phyloP scores from a whole-genome alignment of 2,113 vertebrate genomes.

The Caracal caracal region DNA sequence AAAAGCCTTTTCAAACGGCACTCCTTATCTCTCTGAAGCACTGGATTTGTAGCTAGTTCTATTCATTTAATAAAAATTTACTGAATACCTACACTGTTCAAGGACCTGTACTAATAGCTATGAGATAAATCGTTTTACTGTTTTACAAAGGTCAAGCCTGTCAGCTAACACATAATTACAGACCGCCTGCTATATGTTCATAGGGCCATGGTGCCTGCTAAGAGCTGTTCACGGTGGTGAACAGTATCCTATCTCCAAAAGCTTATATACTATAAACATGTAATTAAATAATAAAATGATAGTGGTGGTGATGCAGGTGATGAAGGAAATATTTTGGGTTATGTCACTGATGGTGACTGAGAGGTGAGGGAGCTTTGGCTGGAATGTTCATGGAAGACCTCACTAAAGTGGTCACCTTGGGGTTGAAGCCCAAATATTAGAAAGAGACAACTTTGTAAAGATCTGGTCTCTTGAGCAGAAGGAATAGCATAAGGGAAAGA shows the following conservation, averaged over 20 bases:
- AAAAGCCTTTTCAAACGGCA: neutral
- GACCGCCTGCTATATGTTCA: neutral
- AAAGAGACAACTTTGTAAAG: neutral
- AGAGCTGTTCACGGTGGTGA: neutral
- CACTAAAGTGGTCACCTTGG: neutral
- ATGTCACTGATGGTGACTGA: neutral
- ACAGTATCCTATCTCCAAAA: neutral
- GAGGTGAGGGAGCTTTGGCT: neutral
- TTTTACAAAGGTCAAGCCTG: neutral
- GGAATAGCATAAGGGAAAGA: neutral
- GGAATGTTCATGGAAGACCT: neutral
- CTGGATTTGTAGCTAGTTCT: constrained; percentile 6
- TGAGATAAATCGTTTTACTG: neutral
- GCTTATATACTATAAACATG: neutral
- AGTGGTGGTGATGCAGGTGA: neutral
- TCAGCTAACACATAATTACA: neutral
- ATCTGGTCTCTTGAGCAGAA: neutral
- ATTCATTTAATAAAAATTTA: neutral
- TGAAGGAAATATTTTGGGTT: neutral
- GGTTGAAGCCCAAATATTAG: neutral
- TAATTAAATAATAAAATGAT: neutral
- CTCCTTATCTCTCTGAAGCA: neutral
- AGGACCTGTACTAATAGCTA: neutral
- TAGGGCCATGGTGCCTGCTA: neutral
- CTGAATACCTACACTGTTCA: neutral